phyloP scores from a whole-genome alignment of 23 tunicate species.

The Styela clava region DNA sequence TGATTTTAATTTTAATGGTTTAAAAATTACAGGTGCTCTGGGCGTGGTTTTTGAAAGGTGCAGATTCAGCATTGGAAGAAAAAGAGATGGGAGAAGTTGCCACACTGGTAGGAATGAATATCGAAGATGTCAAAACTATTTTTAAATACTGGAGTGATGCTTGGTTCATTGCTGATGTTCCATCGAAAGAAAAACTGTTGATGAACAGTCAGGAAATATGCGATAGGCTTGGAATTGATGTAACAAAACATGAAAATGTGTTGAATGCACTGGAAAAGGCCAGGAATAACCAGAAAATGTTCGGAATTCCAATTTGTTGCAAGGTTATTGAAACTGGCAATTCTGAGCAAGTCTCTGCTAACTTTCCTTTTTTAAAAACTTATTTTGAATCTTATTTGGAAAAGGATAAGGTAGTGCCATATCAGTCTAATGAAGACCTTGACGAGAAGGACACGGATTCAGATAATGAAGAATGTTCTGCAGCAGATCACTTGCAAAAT shows the following conservation, averaged over 20 bases:
- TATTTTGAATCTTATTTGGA: neutral
- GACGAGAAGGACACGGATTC: neutral
- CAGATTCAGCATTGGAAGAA: neutral
- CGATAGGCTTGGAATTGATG: neutral
- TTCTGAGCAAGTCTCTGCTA: neutral
- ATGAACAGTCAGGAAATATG: neutral
- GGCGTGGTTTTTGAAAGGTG: neutral
- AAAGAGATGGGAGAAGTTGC: neutral
- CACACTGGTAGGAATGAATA: neutral
- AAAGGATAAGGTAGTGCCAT: neutral
- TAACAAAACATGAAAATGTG: neutral
- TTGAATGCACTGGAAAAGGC: constrained; percentile 6
- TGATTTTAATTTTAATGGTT: too few relatives aligned
- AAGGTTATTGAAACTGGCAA: neutral
- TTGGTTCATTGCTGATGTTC: neutral
- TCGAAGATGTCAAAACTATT: neutral
- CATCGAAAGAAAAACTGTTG: neutral
- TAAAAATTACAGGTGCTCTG: neutral
- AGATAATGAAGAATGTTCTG: neutral
- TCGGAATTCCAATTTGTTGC: neutral
- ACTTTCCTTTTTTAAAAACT: neutral
- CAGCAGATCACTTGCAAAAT: neutral
- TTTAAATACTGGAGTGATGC: neutral
- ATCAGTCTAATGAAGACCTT: neutral
- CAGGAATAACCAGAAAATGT: neutral